Evolutionary conservation across 1,140 invertebrate species (phyloP).

Genomic region (Bombus cullumanus): DNA sequence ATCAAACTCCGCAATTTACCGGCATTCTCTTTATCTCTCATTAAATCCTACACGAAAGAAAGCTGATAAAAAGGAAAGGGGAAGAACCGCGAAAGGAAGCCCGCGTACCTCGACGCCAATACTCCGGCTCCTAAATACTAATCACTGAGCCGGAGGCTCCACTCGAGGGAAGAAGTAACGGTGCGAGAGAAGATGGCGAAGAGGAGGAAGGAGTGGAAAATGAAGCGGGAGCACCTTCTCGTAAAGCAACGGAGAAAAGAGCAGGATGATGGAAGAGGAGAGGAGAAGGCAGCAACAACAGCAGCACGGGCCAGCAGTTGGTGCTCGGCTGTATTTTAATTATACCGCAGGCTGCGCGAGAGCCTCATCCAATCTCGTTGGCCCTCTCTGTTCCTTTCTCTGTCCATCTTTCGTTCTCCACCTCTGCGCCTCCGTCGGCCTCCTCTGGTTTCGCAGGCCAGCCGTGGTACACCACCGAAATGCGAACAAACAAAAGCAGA

Average conservation of each 20-base stretch:
- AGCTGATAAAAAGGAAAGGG: neutral
- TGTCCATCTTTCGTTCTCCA: slow-evolving; percentile 49
- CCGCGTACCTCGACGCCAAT: neutral
- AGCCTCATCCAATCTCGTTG: slow-evolving; percentile 69
- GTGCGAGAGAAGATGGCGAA: slow-evolving; percentile 14
- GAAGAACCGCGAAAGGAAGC: neutral
- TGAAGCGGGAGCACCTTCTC: neutral
- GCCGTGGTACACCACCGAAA: slow-evolving; percentile 71
- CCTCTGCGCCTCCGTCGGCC: slow-evolving; percentile 30
- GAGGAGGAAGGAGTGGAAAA: slow-evolving; percentile 44
- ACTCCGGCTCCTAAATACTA: neutral
- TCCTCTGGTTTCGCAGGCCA: slow-evolving; percentile 52
- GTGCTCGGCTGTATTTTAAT: slow-evolving; percentile 80
- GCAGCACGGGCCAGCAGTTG: slow-evolving; percentile 71
- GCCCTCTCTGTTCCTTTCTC: slow-evolving; percentile 24
- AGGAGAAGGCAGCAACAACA: slow-evolving; percentile 60
- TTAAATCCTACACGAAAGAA: neutral
- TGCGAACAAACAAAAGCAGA: slow-evolving; percentile 75
- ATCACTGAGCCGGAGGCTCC: slow-evolving; percentile 41
- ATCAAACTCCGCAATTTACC: neutral
- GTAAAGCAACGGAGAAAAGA: slow-evolving; percentile 66
- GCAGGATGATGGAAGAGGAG: slow-evolving; percentile 59
- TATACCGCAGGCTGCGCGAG: slow-evolving; percentile 54
- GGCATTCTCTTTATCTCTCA: neutral
- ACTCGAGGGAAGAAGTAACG: slow-evolving; percentile 37